These are phyloP conservation scores for Nephrotoma flavescens DNA, from an alignment of 2,888 invertebrate species.

Conservation along the genomic window DNA sequence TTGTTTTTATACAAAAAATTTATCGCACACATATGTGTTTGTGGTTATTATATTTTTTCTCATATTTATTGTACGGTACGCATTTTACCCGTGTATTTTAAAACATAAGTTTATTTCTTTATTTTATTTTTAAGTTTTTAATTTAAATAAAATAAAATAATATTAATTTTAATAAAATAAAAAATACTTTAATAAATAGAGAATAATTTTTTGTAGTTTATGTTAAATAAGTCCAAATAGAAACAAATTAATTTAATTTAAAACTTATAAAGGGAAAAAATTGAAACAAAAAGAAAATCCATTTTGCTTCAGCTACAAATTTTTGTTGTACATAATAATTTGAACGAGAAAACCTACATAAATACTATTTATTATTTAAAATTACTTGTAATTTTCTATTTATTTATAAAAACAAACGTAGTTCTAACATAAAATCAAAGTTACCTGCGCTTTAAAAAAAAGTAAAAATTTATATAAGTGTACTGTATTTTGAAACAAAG, in stretches of 20 bases:
- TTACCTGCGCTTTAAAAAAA: constrained; percentile 1
- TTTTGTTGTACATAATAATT: neutral
- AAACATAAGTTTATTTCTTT: neutral
- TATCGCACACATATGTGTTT: neutral
- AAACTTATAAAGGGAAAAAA: neutral
- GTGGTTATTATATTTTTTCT: neutral
- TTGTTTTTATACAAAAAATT: neutral
- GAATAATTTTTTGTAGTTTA: neutral
- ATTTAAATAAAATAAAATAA: neutral
- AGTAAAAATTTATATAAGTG: neutral
- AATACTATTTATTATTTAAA: neutral
- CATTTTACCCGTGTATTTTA: neutral
- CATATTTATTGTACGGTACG: neutral
- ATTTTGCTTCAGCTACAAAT: neutral
- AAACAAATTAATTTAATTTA: neutral
- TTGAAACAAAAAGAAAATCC: neutral
- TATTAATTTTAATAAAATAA: neutral
- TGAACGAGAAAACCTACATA: neutral
- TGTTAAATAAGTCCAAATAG: neutral
- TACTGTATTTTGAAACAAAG: neutral
- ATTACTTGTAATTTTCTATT: neutral
- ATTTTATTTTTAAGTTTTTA: constrained; percentile 1
- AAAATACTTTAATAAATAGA: neutral
- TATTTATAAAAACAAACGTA: neutral
- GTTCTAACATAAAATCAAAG: neutral